Base-by-base conservation (phyloP, 2,113 vertebrate genomes). In the Xiphophorus maculatus region DNA sequence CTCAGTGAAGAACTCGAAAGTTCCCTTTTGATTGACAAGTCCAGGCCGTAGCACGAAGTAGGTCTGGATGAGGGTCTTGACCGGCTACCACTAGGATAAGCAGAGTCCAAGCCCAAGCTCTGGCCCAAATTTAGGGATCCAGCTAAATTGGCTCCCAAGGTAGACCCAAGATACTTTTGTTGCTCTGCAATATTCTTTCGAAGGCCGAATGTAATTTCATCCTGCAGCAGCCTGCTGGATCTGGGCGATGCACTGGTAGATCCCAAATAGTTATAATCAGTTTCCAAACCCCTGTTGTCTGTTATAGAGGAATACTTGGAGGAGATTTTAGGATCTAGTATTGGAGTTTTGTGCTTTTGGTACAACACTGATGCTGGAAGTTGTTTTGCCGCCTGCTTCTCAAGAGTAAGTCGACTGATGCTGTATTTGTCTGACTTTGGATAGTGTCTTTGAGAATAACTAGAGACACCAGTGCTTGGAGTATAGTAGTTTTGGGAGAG, bases 331-430 rank as follows among this genome's bases (percentile, higher is more conserved):
- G 97, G 96, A 32, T 99, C 97, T 73, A 97, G 87, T 65, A 97
- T 78, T 74, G 96, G 92, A 77, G 96, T 96, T 89, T 98, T 99
- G 51, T 98, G 97, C 89, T 99, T 98, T 91, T 99, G 97, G 88
- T 99, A 99, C 66, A 98, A 93, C 75, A 99, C 92, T n/a, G 98
- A 97, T 63, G 96, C 95, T 66, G 97, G 96, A 0, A 99, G 94
- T 82, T 99, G 96, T 85, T 99, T 99, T 67, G 98, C 98, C 30
- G 98, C 98, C 87, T 99, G 97, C 79, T 99, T 99, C 90, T 99
- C 98, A 40, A 99, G 94, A 44, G 98, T 99, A 64, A 99, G 95
- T 79, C 98, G 95, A 82, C 98, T 96, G 76, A 99, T 99, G 88
- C 98, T 99, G 28, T 99, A 99, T 74, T 98, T 99, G n/a, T 99